phyloP scores from a whole-genome alignment of 2,888 invertebrate species.

The Orthosia cruda region DNA sequence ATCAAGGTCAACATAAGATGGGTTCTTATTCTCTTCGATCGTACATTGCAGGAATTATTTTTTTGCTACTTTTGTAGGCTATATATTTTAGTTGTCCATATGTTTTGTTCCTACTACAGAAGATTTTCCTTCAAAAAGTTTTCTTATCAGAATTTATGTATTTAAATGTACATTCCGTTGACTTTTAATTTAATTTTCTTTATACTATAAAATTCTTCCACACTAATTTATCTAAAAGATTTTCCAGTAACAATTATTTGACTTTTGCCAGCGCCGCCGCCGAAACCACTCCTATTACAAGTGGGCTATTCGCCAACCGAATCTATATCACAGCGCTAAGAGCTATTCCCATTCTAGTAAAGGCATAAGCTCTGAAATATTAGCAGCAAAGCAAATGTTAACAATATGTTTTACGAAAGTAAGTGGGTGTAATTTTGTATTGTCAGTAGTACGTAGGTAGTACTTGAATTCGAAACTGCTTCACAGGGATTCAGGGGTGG shows the following conservation, averaged over 20 bases:
- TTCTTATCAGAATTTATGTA: no score
- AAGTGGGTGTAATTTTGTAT: slow-evolving; percentile 11
- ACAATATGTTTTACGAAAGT: background rate
- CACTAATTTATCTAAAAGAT: slow-evolving; percentile 1
- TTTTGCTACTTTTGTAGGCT: no score
- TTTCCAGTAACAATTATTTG: background rate
- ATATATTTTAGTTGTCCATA: no score
- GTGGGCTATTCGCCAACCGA: slow-evolving; percentile 4
- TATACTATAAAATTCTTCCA: background rate
- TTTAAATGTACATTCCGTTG: no score
- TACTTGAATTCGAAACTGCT: slow-evolving; percentile 15
- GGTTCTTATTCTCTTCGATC: slow-evolving; percentile 13
- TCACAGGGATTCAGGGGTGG: background rate
- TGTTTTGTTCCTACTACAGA: no score
- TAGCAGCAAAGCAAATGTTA: slow-evolving; percentile 9
- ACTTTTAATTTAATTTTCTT: no score
- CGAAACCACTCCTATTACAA: background rate
- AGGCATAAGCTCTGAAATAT: slow-evolving; percentile 7
- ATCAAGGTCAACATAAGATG: slow-evolving; percentile 32
- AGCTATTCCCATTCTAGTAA: background rate
- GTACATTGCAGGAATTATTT: no score
- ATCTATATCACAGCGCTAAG: background rate
- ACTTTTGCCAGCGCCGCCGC: background rate
- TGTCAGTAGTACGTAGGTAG: background rate
- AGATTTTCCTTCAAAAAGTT: no score